These are phyloP conservation scores for Mimumesa dahlbomi DNA, from an alignment of 2,888 invertebrate species.

Conservation along the genomic window DNA sequence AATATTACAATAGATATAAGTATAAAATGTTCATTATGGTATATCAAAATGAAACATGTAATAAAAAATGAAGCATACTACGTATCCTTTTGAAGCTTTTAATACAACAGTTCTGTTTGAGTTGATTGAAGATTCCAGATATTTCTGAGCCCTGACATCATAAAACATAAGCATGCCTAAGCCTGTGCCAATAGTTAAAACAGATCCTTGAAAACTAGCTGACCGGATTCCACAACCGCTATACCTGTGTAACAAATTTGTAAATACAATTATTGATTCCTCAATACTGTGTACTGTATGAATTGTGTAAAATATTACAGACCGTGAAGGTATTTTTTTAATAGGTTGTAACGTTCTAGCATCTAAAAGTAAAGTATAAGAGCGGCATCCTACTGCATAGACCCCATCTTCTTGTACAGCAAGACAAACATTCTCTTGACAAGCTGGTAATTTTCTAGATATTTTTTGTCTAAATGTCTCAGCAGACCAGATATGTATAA, in stretches of 20 bases:
- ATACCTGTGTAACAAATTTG: constrained; percentile 84
- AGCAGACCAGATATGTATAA: constrained; percentile 96
- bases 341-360: constrained; percentile 90
- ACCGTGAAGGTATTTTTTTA: constrained; percentile 79
- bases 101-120: constrained; percentile 93
- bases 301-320: constrained; percentile 9
- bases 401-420: constrained; percentile 92
- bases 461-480: constrained; percentile 93
- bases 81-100: constrained; percentile 93
- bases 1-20: constrained; percentile 46
- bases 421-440: constrained; percentile 96
- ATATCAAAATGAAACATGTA: constrained; percentile 67
- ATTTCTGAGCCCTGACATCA: constrained; percentile 94
- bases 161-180: constrained; percentile 96
- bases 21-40: constrained; percentile 1
- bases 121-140: constrained; percentile 94
- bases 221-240: constrained; percentile 96
- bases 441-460: constrained; percentile 92
- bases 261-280: background rate
- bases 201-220: constrained; percentile 93
- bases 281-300: background rate
- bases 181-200: constrained; percentile 96
- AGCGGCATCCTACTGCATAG: constrained; percentile 96
- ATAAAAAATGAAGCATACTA: constrained; percentile 83
- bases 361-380: constrained; percentile 94